Base-by-base conservation (phyloP, 2,888 invertebrate species). In the Dynastes tityus region DNA sequence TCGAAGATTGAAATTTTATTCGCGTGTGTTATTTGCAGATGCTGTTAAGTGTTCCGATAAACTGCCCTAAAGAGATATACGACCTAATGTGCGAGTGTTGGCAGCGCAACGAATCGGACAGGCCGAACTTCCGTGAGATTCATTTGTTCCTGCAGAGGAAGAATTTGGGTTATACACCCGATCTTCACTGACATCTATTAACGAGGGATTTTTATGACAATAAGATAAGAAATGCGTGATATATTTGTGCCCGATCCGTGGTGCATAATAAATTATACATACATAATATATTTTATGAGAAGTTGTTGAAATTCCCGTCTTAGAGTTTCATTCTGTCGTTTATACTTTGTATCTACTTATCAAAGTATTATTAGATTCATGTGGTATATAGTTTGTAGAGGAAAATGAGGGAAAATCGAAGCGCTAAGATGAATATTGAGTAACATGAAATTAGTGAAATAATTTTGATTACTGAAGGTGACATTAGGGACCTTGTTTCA, bases 51-150 rank as follows among this genome's bases (percentile, higher is more conserved):
- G 91, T 93, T 86, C 95, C 96, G 79, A 91, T 92, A 84, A 94
- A 94, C 89, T 95, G 95, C 87, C 94, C 95, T 45, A 94, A 94
- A 85, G 96, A 96, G 89, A 95, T 96, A 85, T 96, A 94, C 89
- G 95, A 96, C 88, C 89, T 96, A 86, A 95, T 96, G 95, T 91
- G 93, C 85, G 96, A 96, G 86, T 96, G 96, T 87, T 96, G 96
- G 96, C 94, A 95, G 86, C 90, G 95, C 75, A 94, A 94, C 86
- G 95, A 95, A 84, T 90, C 91, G 58, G 93, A 93, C 88, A 90
- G 96, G 78, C 96, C 96, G 65, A 93, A 92, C 84, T 96, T 96
- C 89, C 91, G 94, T 80, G 96, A 96, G 88, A 96, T 96, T 85
- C 95, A 96, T 89, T 91, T 96, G 88, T 96, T 96, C 89, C 91